These are phyloP conservation scores for Gnathonemus longibarbis DNA, from an alignment of 2,113 vertebrate genomes.

Conservation along the genomic window DNA sequence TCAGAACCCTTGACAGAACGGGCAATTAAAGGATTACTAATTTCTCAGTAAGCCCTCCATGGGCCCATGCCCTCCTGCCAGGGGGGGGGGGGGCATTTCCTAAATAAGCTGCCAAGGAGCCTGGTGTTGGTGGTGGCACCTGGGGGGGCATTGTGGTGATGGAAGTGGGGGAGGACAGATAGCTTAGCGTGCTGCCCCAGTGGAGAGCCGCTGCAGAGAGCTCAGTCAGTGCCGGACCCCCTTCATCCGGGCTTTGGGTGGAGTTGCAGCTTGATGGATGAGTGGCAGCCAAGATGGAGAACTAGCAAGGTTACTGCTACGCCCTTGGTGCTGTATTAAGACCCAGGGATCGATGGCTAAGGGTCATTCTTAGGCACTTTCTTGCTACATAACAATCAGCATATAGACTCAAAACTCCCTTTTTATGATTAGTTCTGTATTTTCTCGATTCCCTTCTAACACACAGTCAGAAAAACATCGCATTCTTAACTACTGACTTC, in stretches of 20 bases:
- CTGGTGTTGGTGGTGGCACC: neutral
- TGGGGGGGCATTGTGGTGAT: neutral
- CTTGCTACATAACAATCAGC: constrained; percentile 27
- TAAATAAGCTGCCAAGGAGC: constrained; percentile 29
- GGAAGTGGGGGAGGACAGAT: constrained; percentile 18
- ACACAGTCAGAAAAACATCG: neutral
- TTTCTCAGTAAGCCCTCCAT: constrained; percentile 43
- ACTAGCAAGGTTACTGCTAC: constrained; percentile 14
- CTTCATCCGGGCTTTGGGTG: neutral
- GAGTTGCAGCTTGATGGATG: neutral
- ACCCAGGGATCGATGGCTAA: constrained; percentile 18
- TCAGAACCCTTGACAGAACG: constrained; percentile 46
- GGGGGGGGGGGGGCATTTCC: constrained; percentile 27
- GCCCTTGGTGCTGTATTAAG: constrained; percentile 11
- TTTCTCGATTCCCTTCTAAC: neutral
- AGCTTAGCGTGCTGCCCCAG: neutral
- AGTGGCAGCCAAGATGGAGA: neutral
- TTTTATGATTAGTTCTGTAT: neutral
- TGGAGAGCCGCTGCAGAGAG: neutral
- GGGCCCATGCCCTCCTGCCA: constrained; percentile 22
- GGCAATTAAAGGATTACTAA: constrained; percentile 54
- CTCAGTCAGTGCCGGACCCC: neutral
- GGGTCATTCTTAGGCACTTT: constrained; percentile 38
- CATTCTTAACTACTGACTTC: neutral
- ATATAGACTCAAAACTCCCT: neutral